phyloP scores from a whole-genome alignment of 2,888 invertebrate genomes.

The Trissolcus brochymenae region DNA sequence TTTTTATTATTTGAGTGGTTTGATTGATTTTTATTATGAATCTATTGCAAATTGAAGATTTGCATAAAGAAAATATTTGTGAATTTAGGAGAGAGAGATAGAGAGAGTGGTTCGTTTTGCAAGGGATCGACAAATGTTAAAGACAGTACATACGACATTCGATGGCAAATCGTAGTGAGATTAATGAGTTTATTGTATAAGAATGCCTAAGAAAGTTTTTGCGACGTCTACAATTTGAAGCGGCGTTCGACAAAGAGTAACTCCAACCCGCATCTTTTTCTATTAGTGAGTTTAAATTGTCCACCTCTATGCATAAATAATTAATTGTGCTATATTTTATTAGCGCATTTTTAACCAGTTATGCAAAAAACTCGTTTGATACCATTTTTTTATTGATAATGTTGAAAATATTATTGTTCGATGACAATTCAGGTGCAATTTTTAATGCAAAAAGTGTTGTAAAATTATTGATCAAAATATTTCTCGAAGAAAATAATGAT shows the following conservation, averaged over 20 bases:
- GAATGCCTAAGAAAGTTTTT: conserved; percentile 47
- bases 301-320: no score
- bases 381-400: conserved; percentile 4
- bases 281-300: no score
- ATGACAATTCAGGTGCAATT: no score
- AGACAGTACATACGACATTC: conserved; percentile 8
- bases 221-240: conserved; percentile 47
- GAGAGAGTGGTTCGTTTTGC: not conserved
- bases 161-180: conserved; percentile 49
- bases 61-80: not conserved
- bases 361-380: not conserved
- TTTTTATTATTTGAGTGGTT: not conserved
- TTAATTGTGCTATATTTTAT: no score
- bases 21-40: not conserved
- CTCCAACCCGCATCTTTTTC: no score
- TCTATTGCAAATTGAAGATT: not conserved
- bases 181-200: conserved; percentile 49
- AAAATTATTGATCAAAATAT: no score
- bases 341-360: no score
- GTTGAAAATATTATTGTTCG: no score
- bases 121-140: not conserved
- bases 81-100: not conserved
- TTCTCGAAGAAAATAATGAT: no score
- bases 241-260: no score
- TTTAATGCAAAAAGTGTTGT: no score